Conservation (phyloP, 1,140 invertebrate genomes). For the Sweltsa coloradensis region DNA sequence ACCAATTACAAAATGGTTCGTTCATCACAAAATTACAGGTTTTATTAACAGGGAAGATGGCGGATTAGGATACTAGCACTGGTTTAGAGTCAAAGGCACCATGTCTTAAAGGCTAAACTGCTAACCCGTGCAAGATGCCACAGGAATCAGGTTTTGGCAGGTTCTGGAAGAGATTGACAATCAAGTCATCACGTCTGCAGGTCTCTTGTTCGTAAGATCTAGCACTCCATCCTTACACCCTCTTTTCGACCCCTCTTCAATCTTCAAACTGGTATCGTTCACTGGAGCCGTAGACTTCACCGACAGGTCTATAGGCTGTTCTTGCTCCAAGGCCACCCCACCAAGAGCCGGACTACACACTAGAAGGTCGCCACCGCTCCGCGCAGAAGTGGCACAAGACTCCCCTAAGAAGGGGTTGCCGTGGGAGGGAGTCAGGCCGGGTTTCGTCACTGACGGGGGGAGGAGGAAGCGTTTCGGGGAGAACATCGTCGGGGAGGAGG, state of each 20-base stretch:
- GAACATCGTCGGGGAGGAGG: conserved; percentile 28
- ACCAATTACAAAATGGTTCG: no score
- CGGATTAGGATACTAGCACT: no score
- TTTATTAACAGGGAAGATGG: no score
- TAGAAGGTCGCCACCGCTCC: conserved; percentile 38
- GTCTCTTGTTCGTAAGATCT: conserved; percentile 9
- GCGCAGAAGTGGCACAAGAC: conserved; percentile 3
- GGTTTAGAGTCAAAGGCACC: no score
- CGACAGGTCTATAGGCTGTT: conserved; percentile 62
- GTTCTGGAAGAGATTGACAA: no score
- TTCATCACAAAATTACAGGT: no score
- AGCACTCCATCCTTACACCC: no score
- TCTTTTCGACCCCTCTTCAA: no score
- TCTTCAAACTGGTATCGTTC: no score
- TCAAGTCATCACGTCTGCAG: conserved; percentile 3
- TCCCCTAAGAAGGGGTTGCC: conserved; percentile 22
- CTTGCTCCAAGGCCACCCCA: conserved; percentile 42
- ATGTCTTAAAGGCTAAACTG: no score
- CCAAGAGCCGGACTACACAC: conserved; percentile 45
- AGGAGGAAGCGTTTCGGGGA: conserved; percentile 25
- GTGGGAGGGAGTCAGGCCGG: conserved; percentile 31
- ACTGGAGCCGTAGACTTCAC: conserved; percentile 22
- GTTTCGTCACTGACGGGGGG: conserved; percentile 28
- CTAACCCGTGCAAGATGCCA: no score
- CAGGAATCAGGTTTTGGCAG: no score